phyloP scores from a whole-genome alignment of 2,113 vertebrate species.

The Ranitomeya variabilis region DNA sequence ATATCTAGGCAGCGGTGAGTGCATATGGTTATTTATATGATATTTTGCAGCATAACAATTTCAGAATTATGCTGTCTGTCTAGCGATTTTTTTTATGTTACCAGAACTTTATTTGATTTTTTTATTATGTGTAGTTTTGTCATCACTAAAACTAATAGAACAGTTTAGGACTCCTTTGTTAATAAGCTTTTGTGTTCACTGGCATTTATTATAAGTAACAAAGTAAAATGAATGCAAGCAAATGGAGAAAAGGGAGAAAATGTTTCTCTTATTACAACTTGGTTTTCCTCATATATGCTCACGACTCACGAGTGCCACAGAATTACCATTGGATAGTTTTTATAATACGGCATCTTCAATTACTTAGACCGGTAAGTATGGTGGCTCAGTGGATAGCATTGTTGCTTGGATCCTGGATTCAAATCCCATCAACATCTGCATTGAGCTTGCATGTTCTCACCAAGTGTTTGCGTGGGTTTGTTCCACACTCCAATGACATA shows the following conservation, averaged over 20 bases:
- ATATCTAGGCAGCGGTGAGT: conserved; percentile 26
- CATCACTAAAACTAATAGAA: not conserved
- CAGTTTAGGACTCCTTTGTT: not conserved
- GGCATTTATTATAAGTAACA: not conserved
- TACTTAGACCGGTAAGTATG: no score
- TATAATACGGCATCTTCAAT: no score
- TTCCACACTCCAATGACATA: no score
- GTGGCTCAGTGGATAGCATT: no score
- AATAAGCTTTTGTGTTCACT: not conserved
- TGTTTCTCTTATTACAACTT: not conserved
- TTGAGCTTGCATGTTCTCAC: no score
- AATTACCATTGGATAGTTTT: no score
- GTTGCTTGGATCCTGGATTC: no score
- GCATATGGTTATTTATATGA: conserved; percentile 15
- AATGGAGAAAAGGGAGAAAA: not conserved
- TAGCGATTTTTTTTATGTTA: not conserved
- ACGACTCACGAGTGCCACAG: no score
- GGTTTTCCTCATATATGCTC: no score
- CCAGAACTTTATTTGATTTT: not conserved
- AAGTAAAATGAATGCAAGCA: not conserved
- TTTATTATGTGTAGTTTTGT: not conserved
- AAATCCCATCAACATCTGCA: no score
- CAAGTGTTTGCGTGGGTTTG: no score
- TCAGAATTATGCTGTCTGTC: not conserved
- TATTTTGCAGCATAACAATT: conserved; percentile 35